Percentiles rank a stretch among this genome's conserved stretches.
phyloP scores from a whole-genome alignment of 2,113 vertebrate genomes.

The Cochlearius cochlearius region DNA sequence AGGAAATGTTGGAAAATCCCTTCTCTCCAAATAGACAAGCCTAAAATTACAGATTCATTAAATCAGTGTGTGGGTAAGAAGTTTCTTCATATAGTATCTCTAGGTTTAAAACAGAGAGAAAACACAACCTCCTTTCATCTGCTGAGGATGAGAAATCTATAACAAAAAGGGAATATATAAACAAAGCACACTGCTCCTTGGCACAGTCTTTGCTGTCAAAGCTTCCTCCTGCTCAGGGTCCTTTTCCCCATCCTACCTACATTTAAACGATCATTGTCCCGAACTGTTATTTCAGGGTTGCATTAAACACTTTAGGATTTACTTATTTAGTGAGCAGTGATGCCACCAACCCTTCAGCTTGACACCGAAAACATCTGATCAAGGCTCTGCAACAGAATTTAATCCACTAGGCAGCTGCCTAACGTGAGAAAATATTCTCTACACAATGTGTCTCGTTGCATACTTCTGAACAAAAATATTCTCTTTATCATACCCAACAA shows the following conservation, averaged over 20 bases:
- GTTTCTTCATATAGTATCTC: slow-evolving; percentile 17
- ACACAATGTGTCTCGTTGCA: background rate
- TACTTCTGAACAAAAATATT: background rate
- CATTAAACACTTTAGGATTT: slow-evolving; percentile 67
- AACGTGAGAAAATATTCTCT: slow-evolving; percentile 20
- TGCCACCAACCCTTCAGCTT: background rate
- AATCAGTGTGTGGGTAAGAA: background rate
- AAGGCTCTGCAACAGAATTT: slow-evolving; percentile 32
- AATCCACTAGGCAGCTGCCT: slow-evolving; percentile 5
- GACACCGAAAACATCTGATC: slow-evolving; percentile 30
- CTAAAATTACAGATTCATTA: slow-evolving; percentile 38
- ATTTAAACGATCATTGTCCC: slow-evolving; percentile 24
- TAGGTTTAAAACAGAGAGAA: slow-evolving; percentile 1
- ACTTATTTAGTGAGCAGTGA: slow-evolving; percentile 44
- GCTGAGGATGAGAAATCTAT: slow-evolving; percentile 14
- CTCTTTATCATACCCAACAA: background rate
- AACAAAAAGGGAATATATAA: slow-evolving; percentile 53
- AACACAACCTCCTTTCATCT: slow-evolving; percentile 8
- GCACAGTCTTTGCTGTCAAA: slow-evolving; percentile 16
- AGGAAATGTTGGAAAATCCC: slow-evolving; percentile 53
- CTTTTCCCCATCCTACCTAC: background rate
- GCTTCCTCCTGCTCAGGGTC: background rate
- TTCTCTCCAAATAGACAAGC: slow-evolving; percentile 23
- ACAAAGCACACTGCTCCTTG: slow-evolving; percentile 1
- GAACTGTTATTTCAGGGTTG: slow-evolving; percentile 52